These are phyloP conservation scores for Drosophila imparisetae DNA, from an alignment of 2,888 invertebrate species.

Conservation along the genomic window DNA sequence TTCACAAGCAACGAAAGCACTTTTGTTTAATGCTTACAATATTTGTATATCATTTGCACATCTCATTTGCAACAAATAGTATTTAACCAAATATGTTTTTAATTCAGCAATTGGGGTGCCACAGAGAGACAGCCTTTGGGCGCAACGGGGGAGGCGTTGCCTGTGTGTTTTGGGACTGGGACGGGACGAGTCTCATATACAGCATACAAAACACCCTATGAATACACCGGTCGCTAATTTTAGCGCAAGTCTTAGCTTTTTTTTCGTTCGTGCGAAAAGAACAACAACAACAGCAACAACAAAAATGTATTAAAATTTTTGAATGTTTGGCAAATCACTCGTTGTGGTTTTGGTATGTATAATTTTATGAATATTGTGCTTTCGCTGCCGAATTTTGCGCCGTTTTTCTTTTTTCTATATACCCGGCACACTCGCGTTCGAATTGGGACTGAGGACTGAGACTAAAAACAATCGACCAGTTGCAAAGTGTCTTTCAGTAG, in stretches of 20 bases:
- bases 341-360: slow-evolving; percentile 57
- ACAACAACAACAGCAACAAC: slow-evolving; percentile 42
- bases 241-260: slow-evolving; percentile 65
- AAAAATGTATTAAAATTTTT: slow-evolving; percentile 43
- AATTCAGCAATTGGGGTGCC: slow-evolving; percentile 49
- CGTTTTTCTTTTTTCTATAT: slow-evolving; percentile 3
- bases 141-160: slow-evolving; percentile 18
- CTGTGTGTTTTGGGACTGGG: slow-evolving; percentile 32
- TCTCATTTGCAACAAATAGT: slow-evolving; percentile 28
- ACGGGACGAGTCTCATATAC: slow-evolving; percentile 30
- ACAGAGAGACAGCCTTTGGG: background rate
- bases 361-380: slow-evolving; percentile 66
- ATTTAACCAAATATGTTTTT: slow-evolving; percentile 45
- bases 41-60: slow-evolving; percentile 31
- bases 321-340: slow-evolving; percentile 72
- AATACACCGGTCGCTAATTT: slow-evolving; percentile 73
- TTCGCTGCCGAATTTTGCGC: slow-evolving; percentile 25
- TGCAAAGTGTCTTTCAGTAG: slow-evolving; percentile 61
- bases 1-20: slow-evolving; percentile 3
- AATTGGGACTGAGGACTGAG: slow-evolving; percentile 58
- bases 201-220: slow-evolving; percentile 68
- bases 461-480: slow-evolving; percentile 46
- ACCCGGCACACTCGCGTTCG: slow-evolving; percentile 64
- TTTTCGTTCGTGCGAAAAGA: slow-evolving; percentile 39
- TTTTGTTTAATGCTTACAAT: slow-evolving; percentile 9